Evolutionary conservation across 2,113 vertebrate genomes (phyloP), one percentile per base, ranked within the genome.

Genomic region (Ranitomeya variabilis): DNA sequence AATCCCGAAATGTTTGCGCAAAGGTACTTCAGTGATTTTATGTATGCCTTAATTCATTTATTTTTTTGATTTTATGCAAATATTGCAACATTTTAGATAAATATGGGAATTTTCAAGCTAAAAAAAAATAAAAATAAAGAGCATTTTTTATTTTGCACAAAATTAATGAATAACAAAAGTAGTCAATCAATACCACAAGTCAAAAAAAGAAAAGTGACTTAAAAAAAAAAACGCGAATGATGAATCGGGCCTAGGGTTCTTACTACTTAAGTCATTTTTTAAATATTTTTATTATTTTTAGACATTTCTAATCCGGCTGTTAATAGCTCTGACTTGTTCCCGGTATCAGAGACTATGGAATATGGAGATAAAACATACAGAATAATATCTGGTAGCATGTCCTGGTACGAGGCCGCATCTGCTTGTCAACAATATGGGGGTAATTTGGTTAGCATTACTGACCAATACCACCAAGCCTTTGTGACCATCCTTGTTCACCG

Each of bases 381-480:
- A 90, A 92, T 98, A 82, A 93, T 98, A 91, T 93, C 81, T 86
- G 96, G 96, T 90, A 99, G 98, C 94, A 92, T 99, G 93, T 98
- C 96, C 6, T 99, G 98, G 98, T 95, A 97, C 89, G 91, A 95
- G 78, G 97, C 97, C n/a, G 91, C 95, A 88, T 93, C 93, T 90
- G 87, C 91, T 90, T 99, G 98, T 92, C 89, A 92, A 87, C 91
- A 94, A 83, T 94, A 92, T 0, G 92, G 95, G 2, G 93, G 95
- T 0, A 94, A 97, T 88, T 92, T 99, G 91, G 97, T 95, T 93
- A 98, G 97, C 95, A 92, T 99, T 80, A 93, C 96, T 86, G 95
- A 99, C 90, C 94, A 95, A 78, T 99, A 96, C 92, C 97, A 97
- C 80, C 98, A 99, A 91, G 95, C 97, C 71, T 99, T 99, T 94